A percentile compares a stretch with the other conserved stretches of the same genome.
phyloP scores from a whole-genome alignment of 2,888 invertebrate genomes.

The Diachrysia chrysitis region DNA sequence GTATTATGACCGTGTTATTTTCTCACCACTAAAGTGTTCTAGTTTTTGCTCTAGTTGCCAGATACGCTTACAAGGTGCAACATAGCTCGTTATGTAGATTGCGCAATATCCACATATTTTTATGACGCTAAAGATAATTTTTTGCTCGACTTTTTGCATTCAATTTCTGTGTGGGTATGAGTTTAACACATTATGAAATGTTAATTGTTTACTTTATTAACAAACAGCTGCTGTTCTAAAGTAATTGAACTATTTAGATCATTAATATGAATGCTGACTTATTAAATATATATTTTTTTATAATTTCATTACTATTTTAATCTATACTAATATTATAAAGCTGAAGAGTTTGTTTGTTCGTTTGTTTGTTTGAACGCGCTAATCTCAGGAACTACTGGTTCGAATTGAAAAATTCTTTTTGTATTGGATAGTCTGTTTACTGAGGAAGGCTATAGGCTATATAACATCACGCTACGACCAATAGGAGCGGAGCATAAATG shows the following conservation, averaged over 20 bases:
- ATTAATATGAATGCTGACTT: neutral
- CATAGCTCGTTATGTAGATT: slow-evolving; percentile 38
- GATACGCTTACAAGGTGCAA: slow-evolving; percentile 43
- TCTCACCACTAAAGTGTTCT: slow-evolving; percentile 41
- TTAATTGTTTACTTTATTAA: slow-evolving; percentile 16
- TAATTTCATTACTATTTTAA: neutral
- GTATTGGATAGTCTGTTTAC: too few species aligned
- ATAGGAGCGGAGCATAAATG: too few species aligned
- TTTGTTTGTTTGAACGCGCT: too few species aligned
- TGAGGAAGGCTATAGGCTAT: too few species aligned
- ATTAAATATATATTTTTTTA: neutral
- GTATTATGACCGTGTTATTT: slow-evolving; percentile 33
- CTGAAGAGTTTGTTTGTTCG: too few species aligned
- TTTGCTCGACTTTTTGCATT: slow-evolving; percentile 22
- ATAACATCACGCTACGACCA: too few species aligned
- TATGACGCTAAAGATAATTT: slow-evolving; percentile 22
- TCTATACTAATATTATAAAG: too few species aligned
- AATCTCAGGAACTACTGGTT: too few species aligned
- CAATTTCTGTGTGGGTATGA: slow-evolving; percentile 1
- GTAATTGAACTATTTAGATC: neutral
- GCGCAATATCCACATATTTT: slow-evolving; percentile 31
- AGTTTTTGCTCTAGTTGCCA: slow-evolving; percentile 50
- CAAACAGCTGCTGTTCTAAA: slow-evolving; percentile 16
- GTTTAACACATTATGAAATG: slow-evolving; percentile 15
- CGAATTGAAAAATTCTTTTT: too few species aligned